These are phyloP conservation scores for Xanthia icteritia DNA, from an alignment of 2,888 invertebrate genomes.

Conservation along the genomic window DNA sequence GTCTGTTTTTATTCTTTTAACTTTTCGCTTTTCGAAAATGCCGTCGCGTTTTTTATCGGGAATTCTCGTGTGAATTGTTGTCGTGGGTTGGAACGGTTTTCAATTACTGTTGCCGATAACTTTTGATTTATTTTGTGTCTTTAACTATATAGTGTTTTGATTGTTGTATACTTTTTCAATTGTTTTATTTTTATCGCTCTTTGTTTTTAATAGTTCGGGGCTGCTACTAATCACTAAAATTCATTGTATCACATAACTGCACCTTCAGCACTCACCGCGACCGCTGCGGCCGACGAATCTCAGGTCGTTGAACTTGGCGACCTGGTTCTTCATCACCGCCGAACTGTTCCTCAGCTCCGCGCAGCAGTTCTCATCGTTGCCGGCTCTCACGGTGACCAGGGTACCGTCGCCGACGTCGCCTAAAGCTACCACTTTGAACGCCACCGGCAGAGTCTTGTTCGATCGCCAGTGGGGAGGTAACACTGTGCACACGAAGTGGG, in stretches of 20 bases:
- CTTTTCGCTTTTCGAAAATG: slow-evolving; percentile 17
- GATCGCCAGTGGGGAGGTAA: slow-evolving; percentile 99
- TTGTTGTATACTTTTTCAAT: neutral
- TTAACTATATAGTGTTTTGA: neutral
- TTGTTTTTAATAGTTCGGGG: slow-evolving; percentile 8
- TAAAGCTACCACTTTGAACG: slow-evolving; percentile 98
- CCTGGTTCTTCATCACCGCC: slow-evolving; percentile 99
- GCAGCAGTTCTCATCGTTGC: slow-evolving; percentile 99
- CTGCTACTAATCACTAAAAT: slow-evolving; percentile 60
- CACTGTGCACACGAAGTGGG: slow-evolving; percentile 98
- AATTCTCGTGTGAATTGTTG: slow-evolving; percentile 25
- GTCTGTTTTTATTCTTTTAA: slow-evolving; percentile 17
- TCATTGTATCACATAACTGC: slow-evolving; percentile 84
- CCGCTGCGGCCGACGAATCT: slow-evolving; percentile 99
- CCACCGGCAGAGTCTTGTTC: slow-evolving; percentile 99
- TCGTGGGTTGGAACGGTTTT: slow-evolving; percentile 22
- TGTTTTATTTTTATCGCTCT: slow-evolving; percentile 1
- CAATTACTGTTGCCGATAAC: slow-evolving; percentile 6
- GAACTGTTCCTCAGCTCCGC: slow-evolving; percentile 98
- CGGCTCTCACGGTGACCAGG: slow-evolving; percentile 98
- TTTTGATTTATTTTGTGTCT: slow-evolving; percentile 26
- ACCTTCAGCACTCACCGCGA: slow-evolving; percentile 95
- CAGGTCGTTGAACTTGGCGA: slow-evolving; percentile 99
- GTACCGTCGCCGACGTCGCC: slow-evolving; percentile 99
- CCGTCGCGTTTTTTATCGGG: slow-evolving; percentile 30